phyloP scores from a whole-genome alignment of 2,113 vertebrate genomes.

The Dolichotis patagonum region DNA sequence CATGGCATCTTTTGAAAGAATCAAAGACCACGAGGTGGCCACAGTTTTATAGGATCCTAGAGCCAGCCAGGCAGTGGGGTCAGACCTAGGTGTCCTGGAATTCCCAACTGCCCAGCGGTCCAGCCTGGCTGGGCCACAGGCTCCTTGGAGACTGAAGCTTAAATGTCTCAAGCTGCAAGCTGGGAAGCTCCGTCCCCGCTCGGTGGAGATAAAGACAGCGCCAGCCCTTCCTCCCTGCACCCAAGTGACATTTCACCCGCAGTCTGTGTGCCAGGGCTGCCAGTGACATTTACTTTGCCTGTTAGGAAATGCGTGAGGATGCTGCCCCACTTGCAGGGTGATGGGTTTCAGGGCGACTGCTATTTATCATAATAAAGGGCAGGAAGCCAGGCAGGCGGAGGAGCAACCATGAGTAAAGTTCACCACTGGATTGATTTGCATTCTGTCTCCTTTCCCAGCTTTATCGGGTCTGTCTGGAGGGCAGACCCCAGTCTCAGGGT shows the following conservation, averaged over 20 bases:
- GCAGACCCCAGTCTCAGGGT: background rate
- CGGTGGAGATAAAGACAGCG: background rate
- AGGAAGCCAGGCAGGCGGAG: background rate
- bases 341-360: background rate
- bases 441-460: background rate
- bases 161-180: too few relatives aligned
- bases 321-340: background rate
- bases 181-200: background rate
- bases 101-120: fast-evolving
- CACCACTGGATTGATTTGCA: background rate
- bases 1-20: background rate
- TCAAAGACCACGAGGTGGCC: background rate
- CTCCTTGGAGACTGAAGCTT: background rate
- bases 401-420: conserved; percentile 8
- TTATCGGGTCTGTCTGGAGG: background rate
- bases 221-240: background rate
- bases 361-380: conserved; percentile 64
- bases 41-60: too few relatives aligned
- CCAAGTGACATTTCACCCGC: background rate
- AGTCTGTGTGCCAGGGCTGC: background rate
- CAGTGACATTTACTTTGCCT: conserved; percentile 64
- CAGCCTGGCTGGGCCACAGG: fast-evolving
- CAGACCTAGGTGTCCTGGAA: background rate
- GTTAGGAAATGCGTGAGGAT: background rate
- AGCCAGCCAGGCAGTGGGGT: too few relatives aligned